Conservation (phyloP, 1,140 invertebrate species). For the Helicoverpa armigera region DNA sequence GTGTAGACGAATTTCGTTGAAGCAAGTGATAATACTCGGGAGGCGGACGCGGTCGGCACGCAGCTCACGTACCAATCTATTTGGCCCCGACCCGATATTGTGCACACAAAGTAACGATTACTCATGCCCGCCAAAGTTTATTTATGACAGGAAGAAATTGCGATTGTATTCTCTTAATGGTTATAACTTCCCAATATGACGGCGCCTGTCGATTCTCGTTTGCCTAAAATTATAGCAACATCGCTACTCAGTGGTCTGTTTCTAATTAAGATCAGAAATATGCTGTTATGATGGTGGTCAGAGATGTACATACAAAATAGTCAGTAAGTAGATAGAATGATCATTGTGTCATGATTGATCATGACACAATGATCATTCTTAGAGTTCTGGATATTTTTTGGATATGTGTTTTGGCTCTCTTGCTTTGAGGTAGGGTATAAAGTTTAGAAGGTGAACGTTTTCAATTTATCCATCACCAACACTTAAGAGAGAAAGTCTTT, state of each 20-base stretch:
- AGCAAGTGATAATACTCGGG: slow-evolving; percentile 58
- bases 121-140: slow-evolving; percentile 81
- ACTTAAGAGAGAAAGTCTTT: too few species aligned
- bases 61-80: slow-evolving; percentile 81
- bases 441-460: slow-evolving; percentile 33
- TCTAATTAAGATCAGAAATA: background rate
- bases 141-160: slow-evolving; percentile 86
- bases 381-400: too few species aligned
- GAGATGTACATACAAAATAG: background rate
- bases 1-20: slow-evolving; percentile 74
- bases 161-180: slow-evolving; percentile 83
- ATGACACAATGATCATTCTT: too few species aligned
- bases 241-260: background rate
- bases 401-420: too few species aligned
- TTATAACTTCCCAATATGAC: slow-evolving; percentile 82
- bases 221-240: slow-evolving; percentile 55
- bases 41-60: slow-evolving; percentile 61
- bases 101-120: slow-evolving; percentile 84
- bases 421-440: slow-evolving; percentile 17
- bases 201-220: slow-evolving; percentile 63
- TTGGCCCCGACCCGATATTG: slow-evolving; percentile 79
- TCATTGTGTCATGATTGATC: too few species aligned
- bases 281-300: too few species aligned
- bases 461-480: slow-evolving; percentile 23
- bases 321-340: background rate